Evolutionary conservation across 2,113 vertebrate species (phyloP), one percentile per base, ranked within the genome.

Genomic region (Takifugu flavidus): DNA sequence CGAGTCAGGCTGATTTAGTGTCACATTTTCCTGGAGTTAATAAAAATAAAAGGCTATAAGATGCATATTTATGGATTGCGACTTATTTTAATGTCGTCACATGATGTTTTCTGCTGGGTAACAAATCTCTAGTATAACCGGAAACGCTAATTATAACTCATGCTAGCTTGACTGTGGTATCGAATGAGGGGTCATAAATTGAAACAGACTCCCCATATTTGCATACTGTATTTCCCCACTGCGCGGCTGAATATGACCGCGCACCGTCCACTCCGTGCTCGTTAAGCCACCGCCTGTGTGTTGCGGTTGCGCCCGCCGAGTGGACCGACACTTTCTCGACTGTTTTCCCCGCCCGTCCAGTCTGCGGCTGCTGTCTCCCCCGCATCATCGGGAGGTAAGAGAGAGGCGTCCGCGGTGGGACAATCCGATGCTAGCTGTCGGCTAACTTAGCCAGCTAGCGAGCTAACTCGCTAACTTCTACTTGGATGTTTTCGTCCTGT

Each of bases 181-280:
- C 73, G 77, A 85, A 82, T 87, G 80, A 88, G 77, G 83, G 89
- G 89, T 90, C 85, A 89, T 78, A 82, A 76, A 86, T 57, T 65
- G 70, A 85, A 78, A 79, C 78, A 70, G 75, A 80, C 72, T 75
- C 72, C 74, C 34, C 61, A 77, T 65, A 75, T 75, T 73, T 78
- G 56, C 85, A 83, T 80, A 70, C 61, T 58, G 29, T 75, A 70
- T 71, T 85, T 67, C 79, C 70, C 84, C 79, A 72, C 87, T 80
- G 88, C 88, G 88, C 74, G 84, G 87, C 87, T 69, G 74, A 79
- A 87, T 68, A 90, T 91, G 89, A 89, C 86, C 88, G 73, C 55
- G 82, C 61, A 60, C 59, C 68, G 75, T 73, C 76, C 79, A 78
- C 70, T 79, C 80, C 71, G 62, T 43, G 74, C 76, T 74, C 47